Conservation (phyloP, 2,888 invertebrate genomes). For the Polydrusus pterygomalis region DNA sequence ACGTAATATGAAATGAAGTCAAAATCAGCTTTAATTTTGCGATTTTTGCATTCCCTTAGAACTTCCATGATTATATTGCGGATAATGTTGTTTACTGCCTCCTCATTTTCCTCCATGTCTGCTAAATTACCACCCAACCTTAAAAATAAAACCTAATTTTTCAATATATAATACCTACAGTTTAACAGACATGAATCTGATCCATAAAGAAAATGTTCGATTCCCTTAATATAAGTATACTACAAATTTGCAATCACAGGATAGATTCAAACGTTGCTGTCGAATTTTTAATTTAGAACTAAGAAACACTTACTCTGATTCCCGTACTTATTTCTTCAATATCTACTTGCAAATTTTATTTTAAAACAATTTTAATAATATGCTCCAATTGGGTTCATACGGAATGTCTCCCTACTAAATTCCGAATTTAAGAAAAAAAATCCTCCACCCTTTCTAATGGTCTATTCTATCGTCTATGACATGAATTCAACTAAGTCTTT, state of each 20-base stretch:
- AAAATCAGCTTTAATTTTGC: conserved; percentile 14
- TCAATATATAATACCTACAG: background rate
- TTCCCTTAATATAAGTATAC: too few relatives aligned
- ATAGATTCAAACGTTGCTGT: too few relatives aligned
- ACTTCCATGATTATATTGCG: conserved; percentile 44
- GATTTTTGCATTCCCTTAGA: conserved; percentile 43
- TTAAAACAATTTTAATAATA: background rate
- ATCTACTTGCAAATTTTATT: conserved; percentile 1
- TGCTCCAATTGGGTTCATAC: conserved; percentile 2
- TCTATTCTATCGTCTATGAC: background rate
- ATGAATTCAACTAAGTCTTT: too few relatives aligned
- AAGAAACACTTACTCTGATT: background rate
- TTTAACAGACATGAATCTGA: too few relatives aligned
- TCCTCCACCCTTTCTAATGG: background rate
- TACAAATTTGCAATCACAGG: too few relatives aligned
- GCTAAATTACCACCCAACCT: background rate
- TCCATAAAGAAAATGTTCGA: too few relatives aligned
- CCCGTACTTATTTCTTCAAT: background rate
- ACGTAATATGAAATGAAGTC: conserved; percentile 42
- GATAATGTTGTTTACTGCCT: conserved; percentile 22
- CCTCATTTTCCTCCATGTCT: background rate
- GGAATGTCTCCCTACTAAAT: conserved; percentile 10
- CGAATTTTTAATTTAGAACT: too few relatives aligned
- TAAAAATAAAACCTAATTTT: too few relatives aligned
- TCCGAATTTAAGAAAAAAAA: background rate